Evolutionary conservation across 2,888 invertebrate genomes (phyloP), one percentile per base, ranked within the genome.

Genomic region (Cheilosia urbana): DNA sequence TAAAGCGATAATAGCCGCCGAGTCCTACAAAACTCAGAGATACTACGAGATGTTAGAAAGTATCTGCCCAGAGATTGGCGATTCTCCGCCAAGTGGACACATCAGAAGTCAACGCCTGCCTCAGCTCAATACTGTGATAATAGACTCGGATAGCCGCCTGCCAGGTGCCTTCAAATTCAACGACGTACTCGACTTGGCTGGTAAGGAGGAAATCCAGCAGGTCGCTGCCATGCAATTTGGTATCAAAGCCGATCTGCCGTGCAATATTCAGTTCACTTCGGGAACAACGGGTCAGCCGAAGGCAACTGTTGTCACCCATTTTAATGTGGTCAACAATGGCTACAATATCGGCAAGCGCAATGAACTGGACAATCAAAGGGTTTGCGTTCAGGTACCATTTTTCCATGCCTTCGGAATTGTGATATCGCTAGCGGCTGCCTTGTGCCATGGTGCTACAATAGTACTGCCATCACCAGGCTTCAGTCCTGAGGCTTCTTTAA

Each of bases 331-430:
- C 6, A 97, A 97, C 90, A 97, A 97, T 91, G 93, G 95, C 0
- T 94, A 93, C 89, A 93, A 93, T 88, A 92, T 94, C 62, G 95
- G 95, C 0, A 92, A 90, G 53, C 90, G 94, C 85, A 89, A 90
- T 40, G 93, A 93, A 75, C 82, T 93, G 0, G 83, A 89, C 58
- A 89, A 92, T 62, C 92, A 93, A 5, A 93, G 88, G 87, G 91
- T 93, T 72, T 94, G 93, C 73, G 84, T 93, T 2, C 95, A 95
- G 89, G 95, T 95, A 5, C 96, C 96, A 0, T 93, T 96, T 57
- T 97, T 96, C 90, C 97, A 97, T 90, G 96, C 95, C 47, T 96
- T 95, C 90, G 97, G 96, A 0, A 94, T 95, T 87, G 93, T 95
- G 1, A 91, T 94, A 62, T 95, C 94, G 0, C 91, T 94, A 37